phyloP scores from a whole-genome alignment of 1,140 invertebrate species.

The Zaprionus ornatus region DNA sequence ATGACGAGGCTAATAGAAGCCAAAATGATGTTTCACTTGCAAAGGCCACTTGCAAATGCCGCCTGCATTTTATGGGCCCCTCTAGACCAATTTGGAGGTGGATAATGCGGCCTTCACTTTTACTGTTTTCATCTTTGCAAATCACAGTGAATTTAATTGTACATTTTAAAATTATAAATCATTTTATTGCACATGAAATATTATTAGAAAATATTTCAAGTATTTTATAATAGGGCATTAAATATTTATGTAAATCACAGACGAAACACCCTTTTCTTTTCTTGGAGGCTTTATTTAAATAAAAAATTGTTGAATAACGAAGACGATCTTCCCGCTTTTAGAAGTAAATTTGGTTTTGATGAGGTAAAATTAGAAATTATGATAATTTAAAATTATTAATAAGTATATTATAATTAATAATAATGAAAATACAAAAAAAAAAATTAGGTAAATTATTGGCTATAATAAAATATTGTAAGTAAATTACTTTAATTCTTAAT shows the following conservation, averaged over 20 bases:
- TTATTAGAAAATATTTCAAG: background rate
- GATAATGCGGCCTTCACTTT: background rate
- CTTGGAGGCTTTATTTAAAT: too few species aligned
- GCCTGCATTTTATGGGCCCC: background rate
- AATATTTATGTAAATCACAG: background rate
- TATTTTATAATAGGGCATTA: background rate
- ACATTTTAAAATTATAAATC: background rate
- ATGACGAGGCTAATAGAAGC: constrained; percentile 53
- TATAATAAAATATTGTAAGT: too few species aligned
- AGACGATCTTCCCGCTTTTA: too few species aligned
- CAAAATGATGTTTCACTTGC: constrained; percentile 33
- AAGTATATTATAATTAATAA: too few species aligned
- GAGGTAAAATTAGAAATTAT: too few species aligned
- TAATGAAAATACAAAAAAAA: too few species aligned
- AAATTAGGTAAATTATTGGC: too few species aligned
- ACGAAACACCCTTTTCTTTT: too few species aligned
- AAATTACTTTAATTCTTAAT: too few species aligned
- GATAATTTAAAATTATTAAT: too few species aligned
- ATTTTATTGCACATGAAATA: background rate
- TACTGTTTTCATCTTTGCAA: background rate
- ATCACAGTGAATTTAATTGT: background rate
- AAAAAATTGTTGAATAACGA: too few species aligned
- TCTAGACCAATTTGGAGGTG: background rate
- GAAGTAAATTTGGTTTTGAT: too few species aligned
- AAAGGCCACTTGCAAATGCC: background rate